Evolutionary conservation across 2,888 invertebrate species (phyloP).

Genomic region (Poecilus cupreus): DNA sequence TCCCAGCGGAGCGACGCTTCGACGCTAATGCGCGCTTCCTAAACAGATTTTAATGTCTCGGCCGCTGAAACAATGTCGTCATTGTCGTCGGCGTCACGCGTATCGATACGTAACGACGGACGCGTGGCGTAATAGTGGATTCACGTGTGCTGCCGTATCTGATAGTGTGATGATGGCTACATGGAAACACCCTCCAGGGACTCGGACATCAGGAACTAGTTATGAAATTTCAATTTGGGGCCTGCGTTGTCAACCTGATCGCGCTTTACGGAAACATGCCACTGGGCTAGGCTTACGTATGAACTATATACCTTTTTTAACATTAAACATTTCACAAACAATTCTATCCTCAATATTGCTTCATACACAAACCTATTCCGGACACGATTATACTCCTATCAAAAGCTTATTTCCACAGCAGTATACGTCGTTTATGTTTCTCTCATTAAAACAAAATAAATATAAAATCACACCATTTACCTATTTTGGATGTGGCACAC

Average conservation of each 20-base stretch:
- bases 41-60: conserved; percentile 76
- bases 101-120: background rate
- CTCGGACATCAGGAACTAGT: conserved; percentile 14
- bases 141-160: conserved; percentile 44
- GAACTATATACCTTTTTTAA: no score
- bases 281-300: no score
- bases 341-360: no score
- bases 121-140: conserved; percentile 54
- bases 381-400: no score
- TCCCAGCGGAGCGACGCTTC: conserved; percentile 68
- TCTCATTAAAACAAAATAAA: no score
- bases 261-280: background rate
- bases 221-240: background rate
- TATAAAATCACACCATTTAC: no score
- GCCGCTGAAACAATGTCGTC: conserved; percentile 48
- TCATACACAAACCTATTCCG: no score
- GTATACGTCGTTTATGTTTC: no score
- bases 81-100: background rate
- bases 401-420: no score
- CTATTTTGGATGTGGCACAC: no score
- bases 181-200: conserved; percentile 4
- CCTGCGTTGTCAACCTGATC: background rate
- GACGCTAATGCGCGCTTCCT: conserved; percentile 70
- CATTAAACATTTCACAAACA: no score
- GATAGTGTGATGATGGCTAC: background rate